These are phyloP conservation scores for Buteo buteo DNA, from an alignment of 2,113 vertebrate genomes.

Conservation along the genomic window DNA sequence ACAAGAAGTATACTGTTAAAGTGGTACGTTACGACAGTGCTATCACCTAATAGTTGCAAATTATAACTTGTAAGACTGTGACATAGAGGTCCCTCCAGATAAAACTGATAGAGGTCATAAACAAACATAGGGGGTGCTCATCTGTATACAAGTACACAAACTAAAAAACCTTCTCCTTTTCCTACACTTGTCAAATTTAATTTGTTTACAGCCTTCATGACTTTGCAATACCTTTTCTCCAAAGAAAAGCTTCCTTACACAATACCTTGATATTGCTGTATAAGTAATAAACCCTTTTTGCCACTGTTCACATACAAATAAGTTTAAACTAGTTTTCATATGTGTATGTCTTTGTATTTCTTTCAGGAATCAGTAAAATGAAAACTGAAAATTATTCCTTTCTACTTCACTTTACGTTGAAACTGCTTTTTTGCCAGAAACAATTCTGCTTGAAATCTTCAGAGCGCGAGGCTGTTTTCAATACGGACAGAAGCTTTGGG, in stretches of 20 bases:
- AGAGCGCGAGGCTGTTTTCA: slow-evolving; percentile 56
- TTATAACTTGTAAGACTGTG: background rate
- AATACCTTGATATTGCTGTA: background rate
- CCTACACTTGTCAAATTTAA: background rate
- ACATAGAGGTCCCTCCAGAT: background rate
- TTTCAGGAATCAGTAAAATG: background rate
- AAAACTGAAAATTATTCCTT: slow-evolving; percentile 13
- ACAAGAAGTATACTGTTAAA: background rate
- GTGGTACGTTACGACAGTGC: background rate
- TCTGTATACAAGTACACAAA: background rate
- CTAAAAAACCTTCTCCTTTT: background rate
- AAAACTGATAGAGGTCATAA: background rate
- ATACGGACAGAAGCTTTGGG: slow-evolving; percentile 41
- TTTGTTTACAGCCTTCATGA: background rate
- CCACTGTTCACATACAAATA: background rate
- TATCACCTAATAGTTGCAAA: background rate
- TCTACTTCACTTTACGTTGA: slow-evolving; percentile 46
- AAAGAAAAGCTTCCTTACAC: background rate
- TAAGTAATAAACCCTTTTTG: background rate
- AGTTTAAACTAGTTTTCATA: background rate
- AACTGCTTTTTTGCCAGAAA: slow-evolving; percentile 25
- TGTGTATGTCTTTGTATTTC: background rate
- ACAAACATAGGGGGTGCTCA: background rate
- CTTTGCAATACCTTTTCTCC: background rate
- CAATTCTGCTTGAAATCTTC: slow-evolving; percentile 41